These are phyloP conservation scores for Indicator indicator DNA, from an alignment of 2,113 vertebrate genomes.

Conservation along the genomic window DNA sequence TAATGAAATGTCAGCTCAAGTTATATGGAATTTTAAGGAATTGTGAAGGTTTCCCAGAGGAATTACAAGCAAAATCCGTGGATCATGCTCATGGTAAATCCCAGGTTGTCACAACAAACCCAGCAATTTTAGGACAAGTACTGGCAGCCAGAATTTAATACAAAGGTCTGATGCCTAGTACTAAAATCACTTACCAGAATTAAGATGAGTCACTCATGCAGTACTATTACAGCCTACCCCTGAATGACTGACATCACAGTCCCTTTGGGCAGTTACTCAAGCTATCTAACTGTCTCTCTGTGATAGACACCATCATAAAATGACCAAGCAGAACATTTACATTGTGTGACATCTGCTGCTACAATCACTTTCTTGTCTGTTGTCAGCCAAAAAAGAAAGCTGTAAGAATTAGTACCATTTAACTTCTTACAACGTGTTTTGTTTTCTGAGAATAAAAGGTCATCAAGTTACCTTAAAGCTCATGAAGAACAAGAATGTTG, in stretches of 20 bases:
- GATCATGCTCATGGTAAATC: not conserved
- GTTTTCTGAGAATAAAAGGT: not conserved
- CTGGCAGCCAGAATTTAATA: not conserved
- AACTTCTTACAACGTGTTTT: not conserved
- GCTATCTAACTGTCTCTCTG: not conserved
- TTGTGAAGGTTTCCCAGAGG: not conserved
- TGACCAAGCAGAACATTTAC: not conserved
- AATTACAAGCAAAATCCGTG: not conserved
- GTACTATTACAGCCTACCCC: not conserved
- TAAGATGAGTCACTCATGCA: not conserved
- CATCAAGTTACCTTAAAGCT: not conserved
- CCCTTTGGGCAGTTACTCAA: not conserved
- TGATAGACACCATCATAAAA: not conserved
- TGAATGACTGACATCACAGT: not conserved
- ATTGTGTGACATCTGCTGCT: not conserved
- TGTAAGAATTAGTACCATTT: not conserved
- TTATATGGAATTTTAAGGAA: not conserved
- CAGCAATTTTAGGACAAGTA: not conserved
- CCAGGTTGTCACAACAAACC: not conserved
- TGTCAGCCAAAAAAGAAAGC: not conserved
- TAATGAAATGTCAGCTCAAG: not conserved
- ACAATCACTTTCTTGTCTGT: not conserved
- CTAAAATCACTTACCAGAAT: not conserved
- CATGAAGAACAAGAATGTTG: not conserved
- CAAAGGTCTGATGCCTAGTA: not conserved